Evolutionary conservation across 1,140 invertebrate species (phyloP), one percentile per base, ranked within the genome.

Genomic region (Oedothorax gibbosus): DNA sequence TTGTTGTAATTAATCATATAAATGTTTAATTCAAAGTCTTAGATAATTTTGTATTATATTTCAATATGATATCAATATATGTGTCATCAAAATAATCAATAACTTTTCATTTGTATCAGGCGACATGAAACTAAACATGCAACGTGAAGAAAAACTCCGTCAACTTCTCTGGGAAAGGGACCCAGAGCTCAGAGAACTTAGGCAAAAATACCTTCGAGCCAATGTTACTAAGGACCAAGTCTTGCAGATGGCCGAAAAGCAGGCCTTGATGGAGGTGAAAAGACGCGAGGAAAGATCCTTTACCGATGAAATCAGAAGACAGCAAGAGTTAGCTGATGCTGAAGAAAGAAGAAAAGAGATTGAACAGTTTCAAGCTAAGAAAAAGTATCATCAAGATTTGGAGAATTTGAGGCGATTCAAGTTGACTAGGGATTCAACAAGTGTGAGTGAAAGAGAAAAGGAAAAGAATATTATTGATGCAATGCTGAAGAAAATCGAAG

Each of bases 181-280:
- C 11, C 81, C 81, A 18, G 81, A 84, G 20, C 57, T 84, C 1
- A 53, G 53, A 20, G 72, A 84, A 12, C 51, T 84, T 0, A 68
- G 62, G 14, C n/a, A 56, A 15, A 75, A 73, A 50, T 35, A 75
- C 9, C 60, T 84, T 7, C n/a, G 56, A 7, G 81, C 81, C 15
- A 56, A 84, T 57, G 72, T 84, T 15, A 21, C 71, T 9, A 84
- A n/a, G 20, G 81, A 84, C 60, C 81, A 84, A 53, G 72, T 54
- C 0, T 21, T 84, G 72, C 81, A 84, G n/a, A 57, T 84, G 20
- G 81, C 81, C 4, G 81, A 84, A 18, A 84, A 84, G 50, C 49
- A 68, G 18, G 81, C 71, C 1, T 50, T 75, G 8, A 4, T 20
- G 11, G 60, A 84, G 14, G 12, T 75, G 14, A 73, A 76, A 57